Evolutionary conservation across 2,888 invertebrate species (phyloP).

Genomic region (Azorinus chamasolen): DNA sequence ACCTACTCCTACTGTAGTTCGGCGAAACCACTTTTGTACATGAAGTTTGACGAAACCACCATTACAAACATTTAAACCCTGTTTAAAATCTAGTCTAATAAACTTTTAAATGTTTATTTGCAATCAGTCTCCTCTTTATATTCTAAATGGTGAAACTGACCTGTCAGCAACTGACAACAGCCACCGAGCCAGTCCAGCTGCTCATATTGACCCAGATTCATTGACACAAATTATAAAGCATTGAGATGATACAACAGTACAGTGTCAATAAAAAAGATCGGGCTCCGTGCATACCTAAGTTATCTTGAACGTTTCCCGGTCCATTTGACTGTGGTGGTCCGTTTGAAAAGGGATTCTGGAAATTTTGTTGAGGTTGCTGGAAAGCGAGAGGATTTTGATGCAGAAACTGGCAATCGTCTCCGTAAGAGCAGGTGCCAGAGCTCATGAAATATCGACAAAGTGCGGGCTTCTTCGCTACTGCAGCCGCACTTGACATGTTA

Average conservation of each 20-base stretch:
- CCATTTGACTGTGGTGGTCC: conserved; percentile 62
- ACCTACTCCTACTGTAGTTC: too few relatives aligned
- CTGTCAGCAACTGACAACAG: too few relatives aligned
- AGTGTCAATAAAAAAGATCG: background rate
- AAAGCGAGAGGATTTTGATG: conserved; percentile 75
- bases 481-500: conserved; percentile 77
- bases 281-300: conserved; percentile 64
- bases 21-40: too few relatives aligned
- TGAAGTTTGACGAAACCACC: too few relatives aligned
- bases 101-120: too few relatives aligned
- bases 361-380: conserved; percentile 60
- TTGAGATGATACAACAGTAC: background rate
- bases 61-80: too few relatives aligned
- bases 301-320: conserved; percentile 63
- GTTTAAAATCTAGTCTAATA: too few relatives aligned
- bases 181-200: too few relatives aligned
- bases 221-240: background rate
- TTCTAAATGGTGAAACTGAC: too few relatives aligned
- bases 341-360: conserved; percentile 66
- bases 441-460: conserved; percentile 79
- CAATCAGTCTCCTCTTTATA: too few relatives aligned
- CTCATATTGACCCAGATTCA: conserved; percentile 15
- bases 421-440: conserved; percentile 77
- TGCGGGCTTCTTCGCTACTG: conserved; percentile 75
- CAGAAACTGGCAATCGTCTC: conserved; percentile 80